A percentile compares a stretch with the other conserved stretches of the same genome.
Conservation (phyloP, 2,113 vertebrate species). For the Aphyosemion australe region DNA sequence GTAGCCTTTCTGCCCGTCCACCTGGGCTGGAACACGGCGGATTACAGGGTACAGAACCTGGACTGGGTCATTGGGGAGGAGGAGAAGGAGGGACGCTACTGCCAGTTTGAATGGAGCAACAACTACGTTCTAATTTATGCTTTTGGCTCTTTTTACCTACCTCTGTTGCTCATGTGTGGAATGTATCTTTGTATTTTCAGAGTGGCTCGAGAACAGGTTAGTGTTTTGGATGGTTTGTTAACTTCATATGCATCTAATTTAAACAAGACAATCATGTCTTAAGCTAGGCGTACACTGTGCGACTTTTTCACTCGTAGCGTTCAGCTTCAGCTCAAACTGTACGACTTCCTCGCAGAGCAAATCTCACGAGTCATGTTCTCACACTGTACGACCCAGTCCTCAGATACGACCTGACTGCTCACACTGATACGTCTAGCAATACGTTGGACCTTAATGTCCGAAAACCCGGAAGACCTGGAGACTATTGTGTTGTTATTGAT, state of each 20-base stretch:
- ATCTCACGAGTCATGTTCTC: no score
- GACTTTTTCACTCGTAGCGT: no score
- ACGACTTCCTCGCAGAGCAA: no score
- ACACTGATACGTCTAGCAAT: no score
- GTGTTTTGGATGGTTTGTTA: slow-evolving; percentile 13
- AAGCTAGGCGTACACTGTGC: no score
- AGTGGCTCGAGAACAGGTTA: slow-evolving; percentile 86
- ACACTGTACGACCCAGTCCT: no score
- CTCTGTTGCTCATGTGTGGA: slow-evolving; percentile 88
- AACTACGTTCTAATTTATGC: slow-evolving; percentile 84
- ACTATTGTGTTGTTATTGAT: no score
- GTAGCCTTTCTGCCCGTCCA: slow-evolving; percentile 90
- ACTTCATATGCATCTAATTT: neutral
- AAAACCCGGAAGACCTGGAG: no score
- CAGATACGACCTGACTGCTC: no score
- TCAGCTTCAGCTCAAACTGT: no score
- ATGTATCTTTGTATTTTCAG: slow-evolving; percentile 91
- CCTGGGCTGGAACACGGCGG: slow-evolving; percentile 89
- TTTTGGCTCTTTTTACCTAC: slow-evolving; percentile 88
- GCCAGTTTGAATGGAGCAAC: slow-evolving; percentile 85
- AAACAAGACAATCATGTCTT: neutral
- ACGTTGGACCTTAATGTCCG: no score
- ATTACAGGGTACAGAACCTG: slow-evolving; percentile 79
- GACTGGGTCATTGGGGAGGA: slow-evolving; percentile 45
- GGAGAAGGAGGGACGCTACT: slow-evolving; percentile 71